Evolutionary conservation across 2,113 vertebrate genomes (phyloP).

Genomic region (Pitta sordida): DNA sequence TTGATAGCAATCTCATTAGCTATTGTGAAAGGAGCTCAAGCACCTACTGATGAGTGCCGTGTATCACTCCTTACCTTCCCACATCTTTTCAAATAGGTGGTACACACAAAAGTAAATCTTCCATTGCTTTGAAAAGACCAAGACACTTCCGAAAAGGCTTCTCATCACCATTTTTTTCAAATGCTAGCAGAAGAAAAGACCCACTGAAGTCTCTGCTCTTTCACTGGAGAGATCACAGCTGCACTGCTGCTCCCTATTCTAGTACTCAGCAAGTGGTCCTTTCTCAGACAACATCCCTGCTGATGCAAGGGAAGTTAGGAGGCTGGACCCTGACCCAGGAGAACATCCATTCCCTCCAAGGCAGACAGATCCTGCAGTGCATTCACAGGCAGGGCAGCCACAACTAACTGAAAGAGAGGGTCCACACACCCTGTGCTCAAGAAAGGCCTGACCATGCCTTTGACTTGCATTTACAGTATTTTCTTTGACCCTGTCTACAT

Average conservation of each 20-base stretch:
- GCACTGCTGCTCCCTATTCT: neutral
- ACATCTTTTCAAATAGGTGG: constrained; percentile 1
- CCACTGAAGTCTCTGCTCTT: neutral
- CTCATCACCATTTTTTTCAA: neutral
- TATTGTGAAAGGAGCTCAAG: neutral
- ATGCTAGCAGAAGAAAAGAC: neutral
- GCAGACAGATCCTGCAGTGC: fast-evolving
- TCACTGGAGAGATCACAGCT: neutral
- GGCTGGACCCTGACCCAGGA: neutral
- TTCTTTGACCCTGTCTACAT: neutral
- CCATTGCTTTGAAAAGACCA: neutral
- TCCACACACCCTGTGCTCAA: neutral
- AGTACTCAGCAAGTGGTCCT: neutral
- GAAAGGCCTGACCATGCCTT: neutral
- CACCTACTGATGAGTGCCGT: neutral
- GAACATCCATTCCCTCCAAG: neutral
- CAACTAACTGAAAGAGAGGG: neutral
- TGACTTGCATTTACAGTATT: neutral
- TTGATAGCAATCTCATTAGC: neutral
- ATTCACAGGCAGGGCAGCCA: neutral
- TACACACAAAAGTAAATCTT: neutral
- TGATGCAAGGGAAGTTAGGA: neutral
- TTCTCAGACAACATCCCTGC: neutral
- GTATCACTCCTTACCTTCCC: neutral
- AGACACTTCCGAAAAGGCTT: neutral